Evolutionary conservation across 2,888 invertebrate species (phyloP).

Genomic region (Fabriciana adippe): DNA sequence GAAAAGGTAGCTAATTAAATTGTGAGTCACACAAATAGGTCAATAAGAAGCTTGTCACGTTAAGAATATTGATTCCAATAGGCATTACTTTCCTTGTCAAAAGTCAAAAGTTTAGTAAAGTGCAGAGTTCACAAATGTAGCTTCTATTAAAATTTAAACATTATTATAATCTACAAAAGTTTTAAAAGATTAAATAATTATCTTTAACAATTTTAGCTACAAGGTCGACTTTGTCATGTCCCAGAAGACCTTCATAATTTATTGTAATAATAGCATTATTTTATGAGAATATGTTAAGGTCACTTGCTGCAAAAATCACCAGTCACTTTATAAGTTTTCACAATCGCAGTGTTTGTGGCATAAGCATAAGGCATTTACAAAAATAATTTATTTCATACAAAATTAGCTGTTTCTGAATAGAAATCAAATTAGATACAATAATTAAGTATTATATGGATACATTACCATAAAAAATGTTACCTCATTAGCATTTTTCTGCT

Average conservation of each 20-base stretch:
- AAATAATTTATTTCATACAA: constrained; percentile 11
- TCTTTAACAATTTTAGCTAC: constrained; percentile 4
- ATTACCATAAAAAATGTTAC: neutral
- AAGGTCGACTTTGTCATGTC: constrained; percentile 21
- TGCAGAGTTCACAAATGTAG: neutral
- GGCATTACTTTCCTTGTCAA: neutral
- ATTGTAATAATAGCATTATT: constrained; percentile 19
- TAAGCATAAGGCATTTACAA: constrained; percentile 9
- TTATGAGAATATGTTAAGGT: constrained; percentile 18
- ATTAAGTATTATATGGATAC: too few species aligned
- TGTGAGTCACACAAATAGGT: constrained; percentile 44
- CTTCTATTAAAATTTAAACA: neutral
- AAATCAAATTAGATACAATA: constrained; percentile 19
- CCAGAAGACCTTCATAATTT: constrained; percentile 21
- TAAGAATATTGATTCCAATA: constrained; percentile 16
- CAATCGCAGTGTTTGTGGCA: constrained; percentile 12
- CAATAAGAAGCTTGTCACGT: constrained; percentile 38
- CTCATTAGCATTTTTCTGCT: constrained; percentile 4
- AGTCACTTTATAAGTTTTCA: constrained; percentile 16
- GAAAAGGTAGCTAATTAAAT: constrained; percentile 55
- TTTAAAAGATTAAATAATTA: neutral
- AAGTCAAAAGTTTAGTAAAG: neutral
- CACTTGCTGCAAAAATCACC: constrained; percentile 20
- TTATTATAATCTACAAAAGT: neutral
- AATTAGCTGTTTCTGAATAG: neutral